These are phyloP conservation scores for Diarsia rubi DNA, from an alignment of 2,888 invertebrate genomes.

Conservation along the genomic window DNA sequence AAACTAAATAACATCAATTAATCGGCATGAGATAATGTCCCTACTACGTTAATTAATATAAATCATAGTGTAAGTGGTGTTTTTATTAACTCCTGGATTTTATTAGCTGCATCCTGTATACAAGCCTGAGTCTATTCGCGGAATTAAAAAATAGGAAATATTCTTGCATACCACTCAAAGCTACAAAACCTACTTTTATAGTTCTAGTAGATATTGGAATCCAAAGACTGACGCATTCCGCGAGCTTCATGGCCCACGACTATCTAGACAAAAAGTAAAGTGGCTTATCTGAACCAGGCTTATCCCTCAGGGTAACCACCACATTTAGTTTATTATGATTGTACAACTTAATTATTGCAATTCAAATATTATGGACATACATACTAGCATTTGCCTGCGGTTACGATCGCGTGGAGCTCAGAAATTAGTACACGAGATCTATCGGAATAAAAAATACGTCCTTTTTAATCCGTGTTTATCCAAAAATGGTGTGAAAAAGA, in stretches of 20 bases:
- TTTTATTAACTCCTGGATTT: background rate
- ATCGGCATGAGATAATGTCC: slow-evolving; percentile 29
- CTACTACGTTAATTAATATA: slow-evolving; percentile 12
- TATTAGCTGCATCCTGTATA: too few relatives aligned
- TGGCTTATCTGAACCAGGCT: slow-evolving; percentile 10
- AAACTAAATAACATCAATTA: slow-evolving; percentile 27
- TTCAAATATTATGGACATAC: background rate
- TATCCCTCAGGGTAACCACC: background rate
- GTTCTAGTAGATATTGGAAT: background rate
- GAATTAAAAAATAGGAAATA: too few relatives aligned
- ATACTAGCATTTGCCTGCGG: too few relatives aligned
- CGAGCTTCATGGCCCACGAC: background rate
- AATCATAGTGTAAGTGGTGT: slow-evolving; percentile 13
- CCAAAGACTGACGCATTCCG: background rate
- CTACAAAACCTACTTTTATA: too few relatives aligned
- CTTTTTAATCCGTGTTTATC: background rate
- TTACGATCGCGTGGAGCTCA: background rate
- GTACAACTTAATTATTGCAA: background rate
- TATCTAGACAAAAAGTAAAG: background rate
- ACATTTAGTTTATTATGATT: background rate
- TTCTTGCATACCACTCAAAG: too few relatives aligned
- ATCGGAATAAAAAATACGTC: too few relatives aligned
- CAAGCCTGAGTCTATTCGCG: too few relatives aligned
- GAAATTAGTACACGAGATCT: too few relatives aligned
- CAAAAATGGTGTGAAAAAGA: background rate